Percentiles rank a stretch among this genome's conserved stretches.
Evolutionary conservation across 2,113 vertebrate species (phyloP).

Genomic region (Neotragus moschatus): DNA sequence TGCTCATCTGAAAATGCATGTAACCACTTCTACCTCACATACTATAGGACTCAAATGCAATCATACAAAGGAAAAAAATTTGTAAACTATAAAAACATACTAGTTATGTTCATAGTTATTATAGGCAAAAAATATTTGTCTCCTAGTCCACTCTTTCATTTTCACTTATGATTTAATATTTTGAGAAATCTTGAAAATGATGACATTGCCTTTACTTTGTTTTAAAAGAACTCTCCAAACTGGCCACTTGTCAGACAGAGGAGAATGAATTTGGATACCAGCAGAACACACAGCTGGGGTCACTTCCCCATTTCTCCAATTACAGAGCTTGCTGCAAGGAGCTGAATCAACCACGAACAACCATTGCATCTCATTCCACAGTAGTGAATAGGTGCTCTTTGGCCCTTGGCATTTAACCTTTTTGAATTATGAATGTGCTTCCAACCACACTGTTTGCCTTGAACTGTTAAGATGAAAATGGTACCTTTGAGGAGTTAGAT

Average conservation of each 20-base stretch:
- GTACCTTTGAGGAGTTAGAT: conserved; percentile 68
- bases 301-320: conserved; percentile 81
- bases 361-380: conserved; percentile 76
- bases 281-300: conserved; percentile 76
- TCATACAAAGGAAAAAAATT: neutral
- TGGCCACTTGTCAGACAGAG: conserved; percentile 77
- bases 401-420: conserved; percentile 81
- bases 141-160: neutral
- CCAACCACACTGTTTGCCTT: conserved; percentile 80
- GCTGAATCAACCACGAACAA: conserved; percentile 82
- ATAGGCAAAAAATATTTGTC: neutral
- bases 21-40: neutral
- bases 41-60: neutral
- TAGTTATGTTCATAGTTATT: neutral
- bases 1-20: neutral
- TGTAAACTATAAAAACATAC: neutral
- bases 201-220: conserved; percentile 8
- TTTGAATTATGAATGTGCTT: conserved; percentile 84
- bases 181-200: conserved; percentile 5
- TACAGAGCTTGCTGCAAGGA: conserved; percentile 80
- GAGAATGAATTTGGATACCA: conserved; percentile 79
- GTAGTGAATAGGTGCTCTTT: conserved; percentile 50
- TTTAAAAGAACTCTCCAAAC: conserved; percentile 64
- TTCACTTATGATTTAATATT: neutral
- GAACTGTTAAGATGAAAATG: conserved; percentile 76